phyloP scores from a whole-genome alignment of 2,797 vertebrate genomes.

The Dendrocincla tyrannina region DNA sequence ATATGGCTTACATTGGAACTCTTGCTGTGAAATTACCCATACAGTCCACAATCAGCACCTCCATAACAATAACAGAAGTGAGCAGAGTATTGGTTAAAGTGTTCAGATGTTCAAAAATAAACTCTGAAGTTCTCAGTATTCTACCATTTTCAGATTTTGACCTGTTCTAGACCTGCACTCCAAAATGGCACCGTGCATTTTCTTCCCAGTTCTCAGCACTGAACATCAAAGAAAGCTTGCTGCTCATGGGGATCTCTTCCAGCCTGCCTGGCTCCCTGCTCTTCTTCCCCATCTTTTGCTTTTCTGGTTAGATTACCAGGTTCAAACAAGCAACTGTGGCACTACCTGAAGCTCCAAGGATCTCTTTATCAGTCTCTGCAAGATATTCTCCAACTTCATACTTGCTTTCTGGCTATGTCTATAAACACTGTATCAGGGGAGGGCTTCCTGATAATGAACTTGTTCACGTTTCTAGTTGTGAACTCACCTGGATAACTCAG shows the following conservation, averaged over 20 bases:
- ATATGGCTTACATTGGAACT: slow-evolving; percentile 29
- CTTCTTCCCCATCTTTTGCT: neutral
- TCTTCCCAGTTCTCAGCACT: neutral
- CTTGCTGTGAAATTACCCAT: slow-evolving; percentile 7
- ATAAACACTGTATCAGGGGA: neutral
- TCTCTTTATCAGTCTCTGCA: neutral
- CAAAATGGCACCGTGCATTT: neutral
- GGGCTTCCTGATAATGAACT: neutral
- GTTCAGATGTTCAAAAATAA: slow-evolving; percentile 16
- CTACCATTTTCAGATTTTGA: neutral
- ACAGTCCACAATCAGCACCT: neutral
- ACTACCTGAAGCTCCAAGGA: neutral
- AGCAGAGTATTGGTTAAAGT: neutral
- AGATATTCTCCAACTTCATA: neutral
- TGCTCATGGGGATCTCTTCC: neutral
- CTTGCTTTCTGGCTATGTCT: neutral
- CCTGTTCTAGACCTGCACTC: neutral
- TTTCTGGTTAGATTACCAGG: neutral
- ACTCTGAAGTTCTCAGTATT: neutral
- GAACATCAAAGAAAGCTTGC: neutral
- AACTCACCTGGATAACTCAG: neutral
- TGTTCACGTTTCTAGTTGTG: neutral
- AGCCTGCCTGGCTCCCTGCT: neutral
- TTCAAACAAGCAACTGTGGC: neutral
- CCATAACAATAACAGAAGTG: neutral